Evolutionary conservation across 2,888 invertebrate genomes (phyloP).

Genomic region (Galerucella calmariensis): DNA sequence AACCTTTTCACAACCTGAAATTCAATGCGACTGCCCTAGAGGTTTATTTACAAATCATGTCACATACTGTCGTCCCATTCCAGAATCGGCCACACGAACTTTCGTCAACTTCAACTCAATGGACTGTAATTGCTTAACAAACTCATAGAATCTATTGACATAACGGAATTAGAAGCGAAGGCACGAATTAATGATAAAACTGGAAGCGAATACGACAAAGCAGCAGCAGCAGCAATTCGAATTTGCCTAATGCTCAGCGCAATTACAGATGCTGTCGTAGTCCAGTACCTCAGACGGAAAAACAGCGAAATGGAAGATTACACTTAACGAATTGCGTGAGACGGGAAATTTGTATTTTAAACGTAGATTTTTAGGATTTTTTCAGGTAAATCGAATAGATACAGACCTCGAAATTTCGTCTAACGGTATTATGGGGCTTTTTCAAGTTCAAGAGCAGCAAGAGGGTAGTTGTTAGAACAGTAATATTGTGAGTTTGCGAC

Average conservation of each 20-base stretch:
- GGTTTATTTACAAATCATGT: constrained; percentile 36
- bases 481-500: too few relatives aligned
- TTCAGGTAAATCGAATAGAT: too few relatives aligned
- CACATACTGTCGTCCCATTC: constrained; percentile 33
- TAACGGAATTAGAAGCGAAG: constrained; percentile 41
- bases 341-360: background rate
- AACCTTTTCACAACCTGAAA: background rate
- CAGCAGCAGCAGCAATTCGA: constrained; percentile 30
- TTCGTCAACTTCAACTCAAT: constrained; percentile 43
- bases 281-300: background rate
- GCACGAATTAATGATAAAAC: constrained; percentile 46
- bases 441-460: too few relatives aligned
- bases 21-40: background rate
- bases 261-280: constrained; percentile 37
- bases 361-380: background rate
- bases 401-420: background rate
- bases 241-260: constrained; percentile 44
- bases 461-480: too few relatives aligned
- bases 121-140: constrained; percentile 43
- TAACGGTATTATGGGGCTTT: background rate
- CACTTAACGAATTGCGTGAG: background rate
- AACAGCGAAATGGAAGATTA: background rate
- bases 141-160: constrained; percentile 42
- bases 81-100: constrained; percentile 35
- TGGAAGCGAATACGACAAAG: constrained; percentile 40